Percentiles rank a stretch among this genome's conserved stretches.
Conservation (phyloP, 2,888 invertebrate species). For the Parnassius orleans region DNA sequence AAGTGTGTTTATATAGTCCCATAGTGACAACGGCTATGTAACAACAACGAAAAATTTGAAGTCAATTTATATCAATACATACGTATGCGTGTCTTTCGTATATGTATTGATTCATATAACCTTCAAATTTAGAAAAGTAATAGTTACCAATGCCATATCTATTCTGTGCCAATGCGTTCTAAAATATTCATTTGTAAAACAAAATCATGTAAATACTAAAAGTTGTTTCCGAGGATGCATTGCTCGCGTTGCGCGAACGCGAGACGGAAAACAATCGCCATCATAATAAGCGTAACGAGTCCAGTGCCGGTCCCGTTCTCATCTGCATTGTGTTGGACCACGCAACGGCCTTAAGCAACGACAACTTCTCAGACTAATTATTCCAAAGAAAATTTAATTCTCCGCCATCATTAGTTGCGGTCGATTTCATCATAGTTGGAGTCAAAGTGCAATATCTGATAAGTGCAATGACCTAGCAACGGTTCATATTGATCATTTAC, state of each 20-base stretch:
- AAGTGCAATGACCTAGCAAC: slow-evolving; percentile 3
- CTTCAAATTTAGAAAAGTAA: slow-evolving; percentile 11
- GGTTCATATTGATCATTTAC: too few species aligned
- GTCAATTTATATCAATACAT: too few species aligned
- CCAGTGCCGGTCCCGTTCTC: slow-evolving; percentile 56
- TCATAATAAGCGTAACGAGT: slow-evolving; percentile 68
- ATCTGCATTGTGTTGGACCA: slow-evolving; percentile 57
- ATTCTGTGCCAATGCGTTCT: not conserved
- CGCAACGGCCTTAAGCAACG: slow-evolving; percentile 36
- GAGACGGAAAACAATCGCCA: slow-evolving; percentile 60
- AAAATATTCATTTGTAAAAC: slow-evolving; percentile 45
- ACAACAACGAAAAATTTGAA: too few species aligned
- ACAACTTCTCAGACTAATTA: slow-evolving; percentile 26
- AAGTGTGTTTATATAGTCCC: slow-evolving; percentile 33
- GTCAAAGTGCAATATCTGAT: slow-evolving; percentile 1
- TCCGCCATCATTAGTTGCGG: slow-evolving; percentile 26
- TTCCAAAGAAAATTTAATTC: slow-evolving; percentile 35
- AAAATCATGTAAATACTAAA: slow-evolving; percentile 41
- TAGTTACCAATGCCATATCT: not conserved
- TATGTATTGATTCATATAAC: too few species aligned
- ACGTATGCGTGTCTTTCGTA: too few species aligned
- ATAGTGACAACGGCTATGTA: slow-evolving; percentile 23
- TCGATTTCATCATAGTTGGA: slow-evolving; percentile 12
- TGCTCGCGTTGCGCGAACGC: slow-evolving; percentile 50
- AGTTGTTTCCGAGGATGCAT: slow-evolving; percentile 44